A percentile compares a stretch with the other conserved stretches of the same genome.
Evolutionary conservation across 2,113 vertebrate genomes (phyloP).

Genomic region (Pachyramphus minor): DNA sequence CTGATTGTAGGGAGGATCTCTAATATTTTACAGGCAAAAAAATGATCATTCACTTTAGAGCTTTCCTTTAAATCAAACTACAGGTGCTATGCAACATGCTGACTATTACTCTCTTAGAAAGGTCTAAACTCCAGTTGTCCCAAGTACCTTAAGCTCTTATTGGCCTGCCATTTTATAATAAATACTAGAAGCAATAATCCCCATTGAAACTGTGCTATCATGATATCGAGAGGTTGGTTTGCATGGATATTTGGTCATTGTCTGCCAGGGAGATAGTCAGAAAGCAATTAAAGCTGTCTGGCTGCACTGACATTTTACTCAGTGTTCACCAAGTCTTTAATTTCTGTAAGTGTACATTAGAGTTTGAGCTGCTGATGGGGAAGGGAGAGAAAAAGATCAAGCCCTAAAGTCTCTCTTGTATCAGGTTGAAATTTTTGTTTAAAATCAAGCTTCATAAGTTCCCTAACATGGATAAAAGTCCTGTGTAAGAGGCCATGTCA

Average conservation of each 20-base stretch:
- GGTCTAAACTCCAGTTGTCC: not conserved
- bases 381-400: not conserved
- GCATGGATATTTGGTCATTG: not conserved
- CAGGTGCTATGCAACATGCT: not conserved
- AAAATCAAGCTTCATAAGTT: not conserved
- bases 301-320: not conserved
- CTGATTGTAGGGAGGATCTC: not conserved
- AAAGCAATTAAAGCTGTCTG: not conserved
- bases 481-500: slow-evolving; percentile 16
- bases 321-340: not conserved
- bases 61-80: not conserved
- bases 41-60: not conserved
- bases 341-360: not conserved
- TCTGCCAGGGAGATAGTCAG: not conserved
- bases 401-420: not conserved
- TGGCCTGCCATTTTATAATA: not conserved
- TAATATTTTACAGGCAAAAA: not conserved
- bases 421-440: not conserved
- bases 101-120: not conserved
- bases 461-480: slow-evolving; percentile 5
- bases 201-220: not conserved
- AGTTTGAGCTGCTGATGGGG: not conserved
- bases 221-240: not conserved
- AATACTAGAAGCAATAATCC: not conserved
- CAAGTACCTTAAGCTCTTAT: not conserved